Evolutionary conservation across 35 echinoderm and acorn worm species (phyloP).

Genomic region (Lytechinus variegatus): DNA sequence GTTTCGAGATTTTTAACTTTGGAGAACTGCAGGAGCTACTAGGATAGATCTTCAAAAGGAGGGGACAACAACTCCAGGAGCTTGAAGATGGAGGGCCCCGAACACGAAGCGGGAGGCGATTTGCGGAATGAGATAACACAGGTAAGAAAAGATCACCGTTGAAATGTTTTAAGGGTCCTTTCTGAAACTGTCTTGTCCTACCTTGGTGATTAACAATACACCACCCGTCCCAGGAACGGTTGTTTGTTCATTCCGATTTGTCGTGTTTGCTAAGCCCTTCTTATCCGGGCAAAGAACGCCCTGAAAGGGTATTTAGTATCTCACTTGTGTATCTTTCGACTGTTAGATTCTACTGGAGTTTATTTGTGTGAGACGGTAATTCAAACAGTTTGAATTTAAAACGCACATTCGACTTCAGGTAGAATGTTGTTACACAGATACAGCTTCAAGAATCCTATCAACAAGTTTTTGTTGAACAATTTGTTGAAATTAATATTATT

Average conservation of each 20-base stretch:
- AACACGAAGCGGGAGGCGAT: not conserved
- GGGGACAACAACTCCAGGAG: not conserved
- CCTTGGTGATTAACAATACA: constrained; percentile 1
- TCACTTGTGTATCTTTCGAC: not conserved
- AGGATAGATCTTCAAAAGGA: not conserved
- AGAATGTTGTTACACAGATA: too few species aligned
- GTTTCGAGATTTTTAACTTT: not conserved
- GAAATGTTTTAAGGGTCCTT: not conserved
- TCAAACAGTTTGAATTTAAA: not conserved
- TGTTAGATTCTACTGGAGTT: not conserved
- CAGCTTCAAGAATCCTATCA: too few species aligned
- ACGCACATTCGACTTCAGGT: too few species aligned
- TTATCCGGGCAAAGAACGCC: not conserved
- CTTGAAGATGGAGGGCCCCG: not conserved
- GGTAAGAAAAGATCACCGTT: not conserved
- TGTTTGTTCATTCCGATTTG: constrained; percentile 9
- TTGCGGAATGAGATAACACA: not conserved
- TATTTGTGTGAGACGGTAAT: not conserved
- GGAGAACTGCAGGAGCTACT: not conserved
- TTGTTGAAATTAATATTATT: too few species aligned
- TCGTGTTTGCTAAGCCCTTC: constrained; percentile 46
- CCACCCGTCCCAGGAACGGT: constrained; percentile 21
- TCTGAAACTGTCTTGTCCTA: not conserved
- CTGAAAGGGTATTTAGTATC: not conserved
- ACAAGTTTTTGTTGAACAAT: too few species aligned